Conservation (phyloP, 2,113 vertebrate species). For the Synodontis membranacea region DNA sequence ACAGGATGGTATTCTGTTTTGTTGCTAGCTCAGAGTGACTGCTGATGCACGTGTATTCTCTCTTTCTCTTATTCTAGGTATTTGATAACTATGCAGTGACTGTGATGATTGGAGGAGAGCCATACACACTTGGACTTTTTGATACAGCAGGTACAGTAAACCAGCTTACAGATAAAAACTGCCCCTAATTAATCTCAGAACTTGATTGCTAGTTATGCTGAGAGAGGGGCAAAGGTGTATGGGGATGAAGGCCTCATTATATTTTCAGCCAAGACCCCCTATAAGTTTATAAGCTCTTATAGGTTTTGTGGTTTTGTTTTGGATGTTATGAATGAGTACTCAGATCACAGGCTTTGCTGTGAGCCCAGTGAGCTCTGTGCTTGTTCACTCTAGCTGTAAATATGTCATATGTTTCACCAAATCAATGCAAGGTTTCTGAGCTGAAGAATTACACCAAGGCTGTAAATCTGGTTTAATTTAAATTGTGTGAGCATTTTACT, state of each 20-base stretch:
- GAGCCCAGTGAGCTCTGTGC: neutral
- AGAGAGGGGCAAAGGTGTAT: no score
- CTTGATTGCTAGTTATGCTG: neutral
- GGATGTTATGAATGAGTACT: neutral
- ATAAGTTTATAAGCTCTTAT: neutral
- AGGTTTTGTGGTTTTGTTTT: neutral
- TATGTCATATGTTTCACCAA: neutral
- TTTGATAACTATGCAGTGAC: constrained; percentile 99
- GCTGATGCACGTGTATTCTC: neutral
- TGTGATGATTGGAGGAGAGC: constrained; percentile 97
- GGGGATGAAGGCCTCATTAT: neutral
- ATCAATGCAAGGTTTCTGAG: neutral
- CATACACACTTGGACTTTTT: constrained; percentile 94
- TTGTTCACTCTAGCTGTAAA: neutral
- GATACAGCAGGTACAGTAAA: constrained; percentile 72
- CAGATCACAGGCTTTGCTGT: neutral
- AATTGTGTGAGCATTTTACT: neutral
- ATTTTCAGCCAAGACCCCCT: neutral
- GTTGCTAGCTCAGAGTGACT: neutral
- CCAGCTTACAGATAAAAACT: neutral
- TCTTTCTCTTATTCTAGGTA: neutral
- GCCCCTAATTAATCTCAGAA: neutral
- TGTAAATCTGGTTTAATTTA: neutral
- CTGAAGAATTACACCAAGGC: neutral
- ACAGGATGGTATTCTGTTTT: neutral